Conservation (phyloP, 2,888 invertebrate species). For the Macaria liturata region DNA sequence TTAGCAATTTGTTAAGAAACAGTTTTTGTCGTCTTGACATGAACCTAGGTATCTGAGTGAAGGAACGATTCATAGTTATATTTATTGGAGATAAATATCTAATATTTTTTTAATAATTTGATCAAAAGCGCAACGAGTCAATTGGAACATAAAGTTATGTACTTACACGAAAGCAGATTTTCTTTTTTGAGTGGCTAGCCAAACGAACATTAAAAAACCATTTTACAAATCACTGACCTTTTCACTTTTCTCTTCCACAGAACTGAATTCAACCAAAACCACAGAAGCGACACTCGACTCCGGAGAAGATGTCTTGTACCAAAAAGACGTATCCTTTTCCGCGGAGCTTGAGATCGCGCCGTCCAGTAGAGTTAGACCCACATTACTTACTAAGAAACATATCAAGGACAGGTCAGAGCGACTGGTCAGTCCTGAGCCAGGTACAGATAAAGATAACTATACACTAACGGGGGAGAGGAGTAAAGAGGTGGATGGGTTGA, state of each 20-base stretch:
- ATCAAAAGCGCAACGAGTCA: no score
- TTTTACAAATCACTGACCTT: no score
- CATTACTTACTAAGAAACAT: slow-evolving; percentile 42
- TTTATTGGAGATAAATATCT: no score
- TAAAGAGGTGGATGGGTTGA: slow-evolving; percentile 69
- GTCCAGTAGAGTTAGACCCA: slow-evolving; percentile 70
- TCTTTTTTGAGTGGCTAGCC: no score
- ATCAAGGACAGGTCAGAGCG: slow-evolving; percentile 54
- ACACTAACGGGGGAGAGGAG: slow-evolving; percentile 67
- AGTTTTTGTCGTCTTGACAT: no score
- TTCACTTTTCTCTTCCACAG: slow-evolving; percentile 72
- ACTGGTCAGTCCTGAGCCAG: slow-evolving; percentile 52
- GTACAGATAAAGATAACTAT: slow-evolving; percentile 53
- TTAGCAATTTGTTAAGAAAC: no score
- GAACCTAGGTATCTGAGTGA: no score
- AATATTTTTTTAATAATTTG: no score
- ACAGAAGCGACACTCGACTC: slow-evolving; percentile 78
- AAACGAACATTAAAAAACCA: no score
- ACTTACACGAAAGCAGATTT: no score
- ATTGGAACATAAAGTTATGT: no score
- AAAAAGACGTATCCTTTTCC: slow-evolving; percentile 91
- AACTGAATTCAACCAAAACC: slow-evolving; percentile 88
- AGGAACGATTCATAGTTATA: no score
- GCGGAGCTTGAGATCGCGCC: slow-evolving; percentile 86
- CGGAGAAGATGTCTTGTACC: slow-evolving; percentile 88